Conservation (phyloP, 2,888 invertebrate species). For the Morpho achilles region DNA sequence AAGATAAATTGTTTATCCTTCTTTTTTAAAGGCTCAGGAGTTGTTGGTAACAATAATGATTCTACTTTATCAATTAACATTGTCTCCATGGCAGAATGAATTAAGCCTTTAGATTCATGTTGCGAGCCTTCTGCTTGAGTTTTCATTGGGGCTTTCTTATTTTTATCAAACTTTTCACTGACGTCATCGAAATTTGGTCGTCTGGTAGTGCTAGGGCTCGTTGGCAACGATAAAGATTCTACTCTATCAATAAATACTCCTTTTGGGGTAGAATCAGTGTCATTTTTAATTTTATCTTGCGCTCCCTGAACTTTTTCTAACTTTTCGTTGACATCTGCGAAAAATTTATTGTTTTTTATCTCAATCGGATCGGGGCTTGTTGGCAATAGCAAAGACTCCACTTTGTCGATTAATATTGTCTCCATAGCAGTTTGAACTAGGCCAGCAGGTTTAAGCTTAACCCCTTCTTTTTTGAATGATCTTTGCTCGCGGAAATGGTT, state of each 20-base stretch:
- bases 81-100: constrained; percentile 78
- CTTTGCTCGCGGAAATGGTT: constrained; percentile 40
- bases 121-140: constrained; percentile 18
- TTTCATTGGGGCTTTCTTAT: background rate
- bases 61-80: constrained; percentile 78
- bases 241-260: constrained; percentile 9
- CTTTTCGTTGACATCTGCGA: constrained; percentile 60
- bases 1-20: constrained; percentile 56
- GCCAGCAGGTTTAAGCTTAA: constrained; percentile 53
- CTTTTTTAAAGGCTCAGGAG: constrained; percentile 47
- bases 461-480: constrained; percentile 42
- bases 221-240: constrained; percentile 4
- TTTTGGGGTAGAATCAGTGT: constrained; percentile 5
- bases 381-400: constrained; percentile 61
- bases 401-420: constrained; percentile 76
- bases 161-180: background rate
- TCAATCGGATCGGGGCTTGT: constrained; percentile 50
- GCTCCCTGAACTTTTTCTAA: constrained; percentile 42
- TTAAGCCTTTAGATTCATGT: constrained; percentile 56
- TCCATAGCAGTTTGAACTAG: constrained; percentile 76
- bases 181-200: background rate
- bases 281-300: constrained; percentile 1
- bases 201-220: background rate
- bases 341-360: constrained; percentile 51
- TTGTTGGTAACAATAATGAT: constrained; percentile 57